A percentile compares a stretch with the other conserved stretches of the same genome.
These are phyloP conservation scores for Cheirogaleus major DNA, from an alignment of 2,797 vertebrate genomes.

Conservation along the genomic window DNA sequence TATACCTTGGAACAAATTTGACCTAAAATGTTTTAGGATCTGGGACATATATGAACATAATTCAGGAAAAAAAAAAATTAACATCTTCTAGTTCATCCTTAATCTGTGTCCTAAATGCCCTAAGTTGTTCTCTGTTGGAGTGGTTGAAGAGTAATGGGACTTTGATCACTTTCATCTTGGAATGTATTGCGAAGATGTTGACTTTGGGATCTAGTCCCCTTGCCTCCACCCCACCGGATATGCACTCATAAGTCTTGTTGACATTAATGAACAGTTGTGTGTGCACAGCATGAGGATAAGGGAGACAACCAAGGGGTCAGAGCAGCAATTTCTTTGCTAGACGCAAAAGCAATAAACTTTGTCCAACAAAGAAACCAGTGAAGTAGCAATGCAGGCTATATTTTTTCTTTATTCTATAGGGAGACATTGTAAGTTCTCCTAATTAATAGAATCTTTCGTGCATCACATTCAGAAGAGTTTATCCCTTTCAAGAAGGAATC, in stretches of 20 bases:
- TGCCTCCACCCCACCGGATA: constrained; percentile 61
- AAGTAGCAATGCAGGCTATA: not conserved
- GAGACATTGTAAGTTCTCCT: constrained; percentile 41
- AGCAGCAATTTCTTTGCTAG: constrained; percentile 37
- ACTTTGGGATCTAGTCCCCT: constrained; percentile 69
- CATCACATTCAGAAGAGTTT: constrained; percentile 51
- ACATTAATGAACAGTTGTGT: constrained; percentile 71
- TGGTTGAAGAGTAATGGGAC: constrained; percentile 47
- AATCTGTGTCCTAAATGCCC: constrained; percentile 44
- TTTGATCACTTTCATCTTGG: constrained; percentile 63
- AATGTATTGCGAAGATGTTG: constrained; percentile 63
- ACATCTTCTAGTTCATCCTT: constrained; percentile 49
- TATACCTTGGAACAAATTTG: not conserved
- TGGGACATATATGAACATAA: not conserved
- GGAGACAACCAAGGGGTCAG: constrained; percentile 42
- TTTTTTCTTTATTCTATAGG: constrained; percentile 59
- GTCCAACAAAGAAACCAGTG: constrained; percentile 22
- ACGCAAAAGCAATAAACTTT: constrained; percentile 52
- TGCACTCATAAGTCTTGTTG: constrained; percentile 66
- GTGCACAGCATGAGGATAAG: constrained; percentile 36
- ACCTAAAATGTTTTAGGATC: constrained; percentile 17
- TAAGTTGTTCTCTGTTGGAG: constrained; percentile 47
- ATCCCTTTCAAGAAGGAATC: constrained; percentile 73
- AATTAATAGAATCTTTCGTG: constrained; percentile 69
- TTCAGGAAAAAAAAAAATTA: not conserved